Conservation (phyloP, 2,797 vertebrate genomes). For the Pogoniulus pusillus region DNA sequence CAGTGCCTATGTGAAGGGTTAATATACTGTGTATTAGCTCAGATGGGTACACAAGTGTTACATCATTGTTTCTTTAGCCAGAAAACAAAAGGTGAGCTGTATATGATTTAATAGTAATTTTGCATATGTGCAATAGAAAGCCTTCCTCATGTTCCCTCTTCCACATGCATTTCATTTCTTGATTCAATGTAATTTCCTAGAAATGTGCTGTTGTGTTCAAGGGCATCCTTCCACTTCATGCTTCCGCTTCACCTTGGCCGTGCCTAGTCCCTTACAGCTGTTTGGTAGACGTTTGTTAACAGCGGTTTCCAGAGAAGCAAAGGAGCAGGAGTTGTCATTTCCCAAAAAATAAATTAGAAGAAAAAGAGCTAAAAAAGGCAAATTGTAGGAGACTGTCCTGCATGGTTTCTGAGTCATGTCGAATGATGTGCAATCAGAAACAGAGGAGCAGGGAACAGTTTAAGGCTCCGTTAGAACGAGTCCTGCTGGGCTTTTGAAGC, state of each 20-base stretch:
- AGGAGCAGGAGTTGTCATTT: neutral
- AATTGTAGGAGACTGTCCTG: neutral
- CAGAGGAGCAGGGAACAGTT: neutral
- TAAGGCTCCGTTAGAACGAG: neutral
- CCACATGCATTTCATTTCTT: neutral
- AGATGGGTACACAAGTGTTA: neutral
- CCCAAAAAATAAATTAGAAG: neutral
- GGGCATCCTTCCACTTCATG: neutral
- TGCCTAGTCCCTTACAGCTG: neutral
- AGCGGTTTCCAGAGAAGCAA: neutral
- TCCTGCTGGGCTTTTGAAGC: neutral
- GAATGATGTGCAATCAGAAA: neutral
- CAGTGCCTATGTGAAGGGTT: neutral
- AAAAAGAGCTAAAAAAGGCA: neutral
- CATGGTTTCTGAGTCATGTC: neutral
- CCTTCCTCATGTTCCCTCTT: neutral
- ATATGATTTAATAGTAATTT: fast-evolving
- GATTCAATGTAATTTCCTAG: neutral
- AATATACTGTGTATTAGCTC: neutral
- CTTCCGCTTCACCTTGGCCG: neutral
- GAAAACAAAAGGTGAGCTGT: neutral
- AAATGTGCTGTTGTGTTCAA: neutral
- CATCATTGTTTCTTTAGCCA: neutral
- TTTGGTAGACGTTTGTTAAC: neutral
- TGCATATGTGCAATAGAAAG: neutral